These are phyloP conservation scores for Stenodema calcarata DNA, from an alignment of 2,888 invertebrate species.

Conservation along the genomic window DNA sequence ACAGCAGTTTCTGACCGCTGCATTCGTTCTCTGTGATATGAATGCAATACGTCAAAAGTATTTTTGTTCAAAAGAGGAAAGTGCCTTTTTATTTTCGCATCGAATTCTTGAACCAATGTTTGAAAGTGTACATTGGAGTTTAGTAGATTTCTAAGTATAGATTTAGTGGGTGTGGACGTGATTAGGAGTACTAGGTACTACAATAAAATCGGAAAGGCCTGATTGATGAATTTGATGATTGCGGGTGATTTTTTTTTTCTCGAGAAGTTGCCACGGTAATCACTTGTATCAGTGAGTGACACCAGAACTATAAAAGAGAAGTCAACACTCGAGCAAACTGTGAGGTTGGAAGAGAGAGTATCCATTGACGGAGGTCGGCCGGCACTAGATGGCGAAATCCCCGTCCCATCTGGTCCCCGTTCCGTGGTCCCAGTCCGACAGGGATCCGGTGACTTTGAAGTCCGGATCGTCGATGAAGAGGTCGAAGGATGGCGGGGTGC, in stretches of 20 bases:
- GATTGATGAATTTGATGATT: not conserved
- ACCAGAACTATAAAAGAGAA: too few relatives aligned
- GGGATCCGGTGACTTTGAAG: conserved; percentile 66
- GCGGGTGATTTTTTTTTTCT: not conserved
- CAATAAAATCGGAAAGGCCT: too few relatives aligned
- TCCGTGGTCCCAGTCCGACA: conserved; percentile 75
- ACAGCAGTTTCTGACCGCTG: too few relatives aligned
- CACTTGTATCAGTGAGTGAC: not conserved
- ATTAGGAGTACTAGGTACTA: too few relatives aligned
- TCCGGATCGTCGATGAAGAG: conserved; percentile 73
- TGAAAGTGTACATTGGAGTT: too few relatives aligned
- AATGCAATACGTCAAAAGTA: too few relatives aligned
- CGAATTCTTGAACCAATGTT: too few relatives aligned
- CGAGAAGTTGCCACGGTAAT: not conserved
- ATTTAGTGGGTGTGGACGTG: too few relatives aligned
- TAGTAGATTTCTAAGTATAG: too few relatives aligned
- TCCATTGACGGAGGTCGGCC: not conserved
- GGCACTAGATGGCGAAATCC: conserved; percentile 5
- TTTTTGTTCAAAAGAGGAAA: too few relatives aligned
- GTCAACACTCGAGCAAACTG: not conserved
- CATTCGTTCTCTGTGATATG: too few relatives aligned
- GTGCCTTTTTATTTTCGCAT: too few relatives aligned
- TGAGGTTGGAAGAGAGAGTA: not conserved
- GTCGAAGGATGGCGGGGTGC: conserved; percentile 61
- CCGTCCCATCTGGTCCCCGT: conserved; percentile 65